phyloP scores from a whole-genome alignment of 92 coral and sea anemone genomes.

The Paragorgia papillata region DNA sequence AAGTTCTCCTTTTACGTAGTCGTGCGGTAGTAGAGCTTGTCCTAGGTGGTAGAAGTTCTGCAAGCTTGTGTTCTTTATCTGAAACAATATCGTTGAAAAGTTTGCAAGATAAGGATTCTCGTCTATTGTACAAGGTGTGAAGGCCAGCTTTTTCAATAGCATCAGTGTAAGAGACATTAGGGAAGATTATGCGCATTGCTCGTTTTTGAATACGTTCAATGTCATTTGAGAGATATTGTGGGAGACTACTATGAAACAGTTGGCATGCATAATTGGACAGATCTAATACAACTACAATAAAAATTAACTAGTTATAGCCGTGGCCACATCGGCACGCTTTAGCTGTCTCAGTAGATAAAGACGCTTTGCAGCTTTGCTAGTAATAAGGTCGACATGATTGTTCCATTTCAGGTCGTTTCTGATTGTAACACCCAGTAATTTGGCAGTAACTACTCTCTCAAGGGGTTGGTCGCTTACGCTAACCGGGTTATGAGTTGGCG shows the following conservation, averaged over 20 bases:
- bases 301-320: constrained; percentile 14
- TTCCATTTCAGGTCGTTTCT: no score
- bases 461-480: no score
- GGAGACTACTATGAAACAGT: no score
- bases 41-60: no score
- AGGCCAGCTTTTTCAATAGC: constrained; percentile 4
- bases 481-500: no score
- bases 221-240: no score
- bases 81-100: no score
- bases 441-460: no score
- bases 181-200: constrained; percentile 5
- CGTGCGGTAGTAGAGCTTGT: no score
- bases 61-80: background rate
- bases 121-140: background rate
- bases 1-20: no score
- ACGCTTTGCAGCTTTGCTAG: constrained; percentile 39
- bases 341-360: constrained; percentile 33
- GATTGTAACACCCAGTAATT: no score
- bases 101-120: background rate
- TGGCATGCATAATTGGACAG: background rate
- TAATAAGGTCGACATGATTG: constrained; percentile 25
- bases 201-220: no score
- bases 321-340: constrained; percentile 29
- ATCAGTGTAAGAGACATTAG: background rate
- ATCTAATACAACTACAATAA: constrained; percentile 35